These are phyloP conservation scores for Nipponacmea schrenckii DNA, from an alignment of 2,888 invertebrate species.

Conservation along the genomic window DNA sequence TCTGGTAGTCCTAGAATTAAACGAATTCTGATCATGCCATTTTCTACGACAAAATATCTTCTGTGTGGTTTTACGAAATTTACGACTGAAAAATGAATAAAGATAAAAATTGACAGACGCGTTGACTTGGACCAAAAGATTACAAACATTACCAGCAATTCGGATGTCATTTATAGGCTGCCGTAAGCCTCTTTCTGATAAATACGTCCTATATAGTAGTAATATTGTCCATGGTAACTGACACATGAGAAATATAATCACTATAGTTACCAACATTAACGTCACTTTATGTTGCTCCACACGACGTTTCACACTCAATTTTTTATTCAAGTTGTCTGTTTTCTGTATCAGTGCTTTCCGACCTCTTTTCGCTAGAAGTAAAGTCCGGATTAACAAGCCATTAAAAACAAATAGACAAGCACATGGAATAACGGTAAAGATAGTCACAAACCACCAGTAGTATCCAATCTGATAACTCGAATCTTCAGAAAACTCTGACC, in stretches of 20 bases:
- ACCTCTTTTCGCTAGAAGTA: conserved; percentile 60
- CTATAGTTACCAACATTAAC: conserved; percentile 80
- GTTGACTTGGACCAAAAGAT: conserved; percentile 78
- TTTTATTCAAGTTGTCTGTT: conserved; percentile 36
- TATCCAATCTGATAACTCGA: conserved; percentile 73
- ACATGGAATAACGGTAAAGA: conserved; percentile 74
- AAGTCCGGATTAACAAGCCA: conserved; percentile 75
- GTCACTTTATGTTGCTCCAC: conserved; percentile 74
- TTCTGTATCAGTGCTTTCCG: conserved; percentile 15
- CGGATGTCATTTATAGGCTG: conserved; percentile 27
- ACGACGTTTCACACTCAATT: conserved; percentile 59
- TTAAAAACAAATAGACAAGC: conserved; percentile 79
- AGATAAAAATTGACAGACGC: conserved; percentile 82
- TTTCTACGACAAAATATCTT: conserved; percentile 66
- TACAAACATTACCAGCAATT: conserved; percentile 77
- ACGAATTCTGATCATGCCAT: no score
- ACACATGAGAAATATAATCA: conserved; percentile 79
- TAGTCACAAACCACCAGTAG: conserved; percentile 72
- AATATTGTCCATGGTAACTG: conserved; percentile 77
- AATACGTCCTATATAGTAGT: conserved; percentile 70
- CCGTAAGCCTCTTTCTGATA: conserved; percentile 33
- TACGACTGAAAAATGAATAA: conserved; percentile 80
- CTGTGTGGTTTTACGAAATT: conserved; percentile 75
- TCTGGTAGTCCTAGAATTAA: no score
- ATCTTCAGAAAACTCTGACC: conserved; percentile 70